Conservation (phyloP, 1,140 invertebrate genomes). For the Himalopsyche phryganea region DNA sequence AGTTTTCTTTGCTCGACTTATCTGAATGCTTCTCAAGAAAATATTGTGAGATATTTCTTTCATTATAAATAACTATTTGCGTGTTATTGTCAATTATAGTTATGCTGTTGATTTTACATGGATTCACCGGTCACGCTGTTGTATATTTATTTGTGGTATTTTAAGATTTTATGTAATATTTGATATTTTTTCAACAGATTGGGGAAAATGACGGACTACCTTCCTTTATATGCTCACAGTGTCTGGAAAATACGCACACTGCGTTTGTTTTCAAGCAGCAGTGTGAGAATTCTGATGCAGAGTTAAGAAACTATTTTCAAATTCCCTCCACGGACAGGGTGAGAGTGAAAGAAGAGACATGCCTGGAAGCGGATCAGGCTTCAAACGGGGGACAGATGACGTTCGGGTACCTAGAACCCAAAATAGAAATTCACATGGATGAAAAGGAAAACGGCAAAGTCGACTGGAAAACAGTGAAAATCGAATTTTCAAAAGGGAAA, state of each 20-base stretch:
- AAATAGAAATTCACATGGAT: slow-evolving; percentile 5
- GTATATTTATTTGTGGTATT: not conserved
- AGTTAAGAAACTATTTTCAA: slow-evolving; percentile 12
- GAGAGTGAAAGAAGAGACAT: slow-evolving; percentile 7
- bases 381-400: no score
- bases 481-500: slow-evolving; percentile 8
- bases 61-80: not conserved
- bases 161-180: no score
- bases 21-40: not conserved
- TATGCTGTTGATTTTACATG: not conserved
- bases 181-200: slow-evolving; percentile 18
- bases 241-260: slow-evolving; percentile 13
- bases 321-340: slow-evolving; percentile 3
- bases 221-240: slow-evolving; percentile 25
- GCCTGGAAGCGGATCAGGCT: not conserved
- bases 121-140: not conserved
- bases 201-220: slow-evolving; percentile 27
- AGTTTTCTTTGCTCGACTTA: no score
- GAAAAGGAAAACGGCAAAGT: slow-evolving; percentile 4
- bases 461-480: slow-evolving; percentile 6
- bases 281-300: slow-evolving; percentile 25
- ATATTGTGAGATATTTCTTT: not conserved
- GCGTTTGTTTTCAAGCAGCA: slow-evolving; percentile 28
- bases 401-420: slow-evolving; percentile 8
- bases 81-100: not conserved